phyloP scores from a whole-genome alignment of 2,113 vertebrate genomes.

The Macrotis lagotis region DNA sequence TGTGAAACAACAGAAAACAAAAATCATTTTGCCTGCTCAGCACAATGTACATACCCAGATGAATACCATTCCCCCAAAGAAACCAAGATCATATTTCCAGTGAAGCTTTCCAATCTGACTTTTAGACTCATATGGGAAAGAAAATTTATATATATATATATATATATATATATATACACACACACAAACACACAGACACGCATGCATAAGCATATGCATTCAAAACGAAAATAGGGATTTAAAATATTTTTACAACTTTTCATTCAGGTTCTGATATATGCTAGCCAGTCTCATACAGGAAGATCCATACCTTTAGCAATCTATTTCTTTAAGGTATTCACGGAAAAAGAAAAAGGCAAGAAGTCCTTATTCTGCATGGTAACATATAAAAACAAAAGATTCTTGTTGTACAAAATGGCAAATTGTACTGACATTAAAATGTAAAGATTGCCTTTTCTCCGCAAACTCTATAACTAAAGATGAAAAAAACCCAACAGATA shows the following conservation, averaged over 20 bases:
- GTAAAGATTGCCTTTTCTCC: not conserved
- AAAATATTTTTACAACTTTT: not conserved
- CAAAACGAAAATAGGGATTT: not conserved
- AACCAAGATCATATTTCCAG: not conserved
- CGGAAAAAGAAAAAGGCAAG: not conserved
- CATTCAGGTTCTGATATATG: not conserved
- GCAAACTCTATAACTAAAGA: slow-evolving; percentile 19
- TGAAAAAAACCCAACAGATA: not conserved
- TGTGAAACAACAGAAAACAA: not conserved
- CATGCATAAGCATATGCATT: not conserved
- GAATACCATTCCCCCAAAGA: not conserved
- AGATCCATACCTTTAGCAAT: slow-evolving; percentile 13
- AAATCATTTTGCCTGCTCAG: slow-evolving; percentile 17
- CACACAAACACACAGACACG: too few relatives aligned
- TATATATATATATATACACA: too few relatives aligned
- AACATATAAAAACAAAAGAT: slow-evolving; percentile 16
- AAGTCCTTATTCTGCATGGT: not conserved
- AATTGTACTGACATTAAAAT: not conserved
- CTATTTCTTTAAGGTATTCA: slow-evolving; percentile 20
- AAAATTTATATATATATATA: not conserved
- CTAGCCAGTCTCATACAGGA: not conserved
- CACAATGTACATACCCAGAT: not conserved
- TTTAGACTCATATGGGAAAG: not conserved
- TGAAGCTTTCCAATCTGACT: not conserved
- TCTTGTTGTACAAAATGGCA: not conserved